These are phyloP conservation scores for Rhyacophila brunnea DNA, from an alignment of 1,140 invertebrate genomes.

Conservation along the genomic window DNA sequence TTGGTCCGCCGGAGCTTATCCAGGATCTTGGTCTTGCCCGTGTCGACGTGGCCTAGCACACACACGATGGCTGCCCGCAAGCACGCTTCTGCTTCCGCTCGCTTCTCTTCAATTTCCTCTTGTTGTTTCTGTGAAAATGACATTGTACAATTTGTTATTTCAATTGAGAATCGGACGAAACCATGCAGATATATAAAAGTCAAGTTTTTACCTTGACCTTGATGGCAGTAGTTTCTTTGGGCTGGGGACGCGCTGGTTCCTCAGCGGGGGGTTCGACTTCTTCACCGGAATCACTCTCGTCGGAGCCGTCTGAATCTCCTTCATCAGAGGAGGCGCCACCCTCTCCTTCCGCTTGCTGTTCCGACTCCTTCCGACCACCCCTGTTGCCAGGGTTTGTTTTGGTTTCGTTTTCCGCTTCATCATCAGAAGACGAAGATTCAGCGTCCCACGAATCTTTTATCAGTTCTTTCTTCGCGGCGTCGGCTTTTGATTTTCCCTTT, in stretches of 20 bases:
- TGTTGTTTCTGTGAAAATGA: conserved; percentile 69
- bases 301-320: conserved; percentile 55
- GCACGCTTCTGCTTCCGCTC: conserved; percentile 76
- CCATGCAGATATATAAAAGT: too few relatives aligned
- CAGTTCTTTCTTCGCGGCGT: conserved; percentile 56
- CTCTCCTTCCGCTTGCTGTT: conserved; percentile 16
- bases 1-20: conserved; percentile 93
- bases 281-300: conserved; percentile 47
- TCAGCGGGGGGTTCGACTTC: conserved; percentile 45
- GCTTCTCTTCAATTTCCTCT: conserved; percentile 83
- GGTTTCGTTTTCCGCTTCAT: conserved; percentile 50
- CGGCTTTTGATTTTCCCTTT: conserved; percentile 38
- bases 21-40: conserved; percentile 98
- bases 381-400: conserved; percentile 20
- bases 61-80: conserved; percentile 96
- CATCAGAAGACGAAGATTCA: conserved; percentile 66
- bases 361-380: conserved; percentile 35
- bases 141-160: too few relatives aligned
- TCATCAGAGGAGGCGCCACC: conserved; percentile 50
- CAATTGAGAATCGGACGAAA: conserved; percentile 7
- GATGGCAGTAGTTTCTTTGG: conserved; percentile 51
- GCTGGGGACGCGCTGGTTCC: conserved; percentile 56
- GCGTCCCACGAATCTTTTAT: conserved; percentile 85
- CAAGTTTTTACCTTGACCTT: too few relatives aligned
- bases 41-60: conserved; percentile 99